Evolutionary conservation across 2,113 vertebrate genomes (phyloP).

Genomic region (Rynchops niger): DNA sequence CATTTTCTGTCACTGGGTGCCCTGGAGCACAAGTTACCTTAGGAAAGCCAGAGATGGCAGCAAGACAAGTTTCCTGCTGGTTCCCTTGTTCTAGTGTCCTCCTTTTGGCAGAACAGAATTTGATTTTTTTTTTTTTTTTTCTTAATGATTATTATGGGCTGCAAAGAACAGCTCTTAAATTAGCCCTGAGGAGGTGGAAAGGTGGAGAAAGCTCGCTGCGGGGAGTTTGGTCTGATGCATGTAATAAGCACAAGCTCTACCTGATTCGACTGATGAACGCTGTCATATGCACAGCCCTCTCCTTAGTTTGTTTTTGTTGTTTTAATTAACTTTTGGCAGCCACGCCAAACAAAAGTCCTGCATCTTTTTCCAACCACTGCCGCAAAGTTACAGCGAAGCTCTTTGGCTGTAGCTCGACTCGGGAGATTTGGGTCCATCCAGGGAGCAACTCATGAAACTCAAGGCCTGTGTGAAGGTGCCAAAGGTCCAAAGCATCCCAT

Average conservation of each 20-base stretch:
- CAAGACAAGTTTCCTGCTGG: background rate
- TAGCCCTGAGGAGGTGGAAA: conserved; percentile 28
- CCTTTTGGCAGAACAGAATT: background rate
- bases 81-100: conserved; percentile 1
- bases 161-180: conserved; percentile 25
- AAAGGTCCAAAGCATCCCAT: background rate
- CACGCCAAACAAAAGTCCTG: background rate
- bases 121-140: background rate
- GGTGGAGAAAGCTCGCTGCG: background rate
- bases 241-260: background rate
- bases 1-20: background rate
- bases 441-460: background rate
- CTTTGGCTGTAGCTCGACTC: background rate
- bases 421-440: rapidly evolving
- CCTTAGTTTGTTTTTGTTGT: background rate
- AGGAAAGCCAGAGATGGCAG: conserved; percentile 14
- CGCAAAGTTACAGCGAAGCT: background rate
- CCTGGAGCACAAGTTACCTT: background rate
- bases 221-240: background rate
- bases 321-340: conserved; percentile 23
- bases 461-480: background rate
- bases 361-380: background rate
- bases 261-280: background rate
- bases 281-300: background rate
- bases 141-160: background rate